Conservation (phyloP, 2,797 vertebrate species). For the Urophycis tenuis region DNA sequence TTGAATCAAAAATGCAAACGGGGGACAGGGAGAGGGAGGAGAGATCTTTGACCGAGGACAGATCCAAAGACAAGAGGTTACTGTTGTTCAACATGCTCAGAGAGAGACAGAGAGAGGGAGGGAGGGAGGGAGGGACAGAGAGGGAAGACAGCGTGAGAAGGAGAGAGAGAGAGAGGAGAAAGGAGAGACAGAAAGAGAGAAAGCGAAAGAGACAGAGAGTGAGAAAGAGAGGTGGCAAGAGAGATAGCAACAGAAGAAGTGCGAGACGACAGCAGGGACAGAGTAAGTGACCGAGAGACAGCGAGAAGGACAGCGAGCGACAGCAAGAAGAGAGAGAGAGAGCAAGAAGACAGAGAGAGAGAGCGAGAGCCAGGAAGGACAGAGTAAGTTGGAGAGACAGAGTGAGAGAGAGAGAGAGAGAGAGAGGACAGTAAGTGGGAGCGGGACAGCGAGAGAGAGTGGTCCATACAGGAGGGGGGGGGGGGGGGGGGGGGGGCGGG, state of each 20-base stretch:
- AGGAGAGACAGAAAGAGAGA: background rate
- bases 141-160: background rate
- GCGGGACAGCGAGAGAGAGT: background rate
- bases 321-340: background rate
- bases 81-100: conserved; percentile 58
- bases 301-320: background rate
- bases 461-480: conserved; percentile 11
- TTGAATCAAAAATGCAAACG: conserved; percentile 62
- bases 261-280: background rate
- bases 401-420: conserved; percentile 1
- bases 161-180: background rate
- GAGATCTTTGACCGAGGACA: conserved; percentile 48
- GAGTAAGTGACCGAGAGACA: background rate
- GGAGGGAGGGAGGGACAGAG: background rate
- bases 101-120: conserved; percentile 1
- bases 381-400: background rate
- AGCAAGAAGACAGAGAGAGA: background rate
- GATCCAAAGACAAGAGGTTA: conserved; percentile 43
- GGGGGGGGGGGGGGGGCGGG: conserved; percentile 4
- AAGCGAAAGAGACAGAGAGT: background rate
- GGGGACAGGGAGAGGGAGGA: conserved; percentile 13
- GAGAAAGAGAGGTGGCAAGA: background rate
- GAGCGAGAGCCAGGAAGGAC: conserved; percentile 18
- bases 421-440: conserved; percentile 17
- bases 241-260: background rate